Conservation (phyloP, 2,888 invertebrate genomes). For the Cerceris rybyensis region DNA sequence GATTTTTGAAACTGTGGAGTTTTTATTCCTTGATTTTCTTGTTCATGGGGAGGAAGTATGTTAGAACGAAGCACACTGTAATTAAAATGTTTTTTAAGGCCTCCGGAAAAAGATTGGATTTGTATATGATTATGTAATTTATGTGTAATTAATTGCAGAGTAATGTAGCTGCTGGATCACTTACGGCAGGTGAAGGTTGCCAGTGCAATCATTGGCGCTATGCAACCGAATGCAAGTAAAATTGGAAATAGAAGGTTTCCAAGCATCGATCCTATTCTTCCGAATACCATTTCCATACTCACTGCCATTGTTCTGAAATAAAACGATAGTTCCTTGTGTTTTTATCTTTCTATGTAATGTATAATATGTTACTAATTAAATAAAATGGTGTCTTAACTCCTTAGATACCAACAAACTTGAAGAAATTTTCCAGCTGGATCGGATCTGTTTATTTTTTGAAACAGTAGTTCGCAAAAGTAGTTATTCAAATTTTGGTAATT, state of each 20-base stretch:
- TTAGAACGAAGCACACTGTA: conserved; percentile 67
- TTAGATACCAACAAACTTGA: not conserved
- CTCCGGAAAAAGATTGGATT: not conserved
- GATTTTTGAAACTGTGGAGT: not conserved
- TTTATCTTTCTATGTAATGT: too few relatives aligned
- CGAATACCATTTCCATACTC: conserved; percentile 77
- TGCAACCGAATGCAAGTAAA: conserved; percentile 74
- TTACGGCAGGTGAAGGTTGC: conserved; percentile 68
- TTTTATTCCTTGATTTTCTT: conserved; percentile 50
- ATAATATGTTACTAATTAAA: too few relatives aligned
- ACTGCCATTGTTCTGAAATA: conserved; percentile 78
- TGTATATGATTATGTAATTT: not conserved
- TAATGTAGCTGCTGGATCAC: conserved; percentile 13
- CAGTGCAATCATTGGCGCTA: conserved; percentile 67
- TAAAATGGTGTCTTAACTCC: too few relatives aligned
- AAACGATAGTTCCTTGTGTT: not conserved
- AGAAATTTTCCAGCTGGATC: not conserved
- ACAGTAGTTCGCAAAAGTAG: not conserved
- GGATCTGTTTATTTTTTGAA: not conserved
- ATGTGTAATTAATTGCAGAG: too few relatives aligned
- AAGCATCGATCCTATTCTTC: conserved; percentile 78
- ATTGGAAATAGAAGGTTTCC: conserved; percentile 79
- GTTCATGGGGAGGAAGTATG: conserved; percentile 59
- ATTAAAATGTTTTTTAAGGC: conserved; percentile 12
- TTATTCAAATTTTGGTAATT: not conserved